phyloP scores from a whole-genome alignment of 2,888 invertebrate species.

The Spatulosminthurus flaviceps region DNA sequence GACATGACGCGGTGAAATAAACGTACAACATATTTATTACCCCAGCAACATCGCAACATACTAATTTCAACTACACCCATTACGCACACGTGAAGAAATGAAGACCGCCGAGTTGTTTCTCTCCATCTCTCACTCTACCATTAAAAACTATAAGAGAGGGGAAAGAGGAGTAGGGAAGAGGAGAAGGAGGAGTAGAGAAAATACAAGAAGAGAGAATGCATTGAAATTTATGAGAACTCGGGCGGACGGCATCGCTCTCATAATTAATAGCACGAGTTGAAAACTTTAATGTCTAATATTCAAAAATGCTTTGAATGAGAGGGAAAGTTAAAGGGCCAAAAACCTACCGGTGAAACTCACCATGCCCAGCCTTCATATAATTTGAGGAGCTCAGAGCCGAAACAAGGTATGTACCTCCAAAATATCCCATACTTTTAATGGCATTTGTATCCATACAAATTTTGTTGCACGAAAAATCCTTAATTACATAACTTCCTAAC shows the following conservation, averaged over 20 bases:
- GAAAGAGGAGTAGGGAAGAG: neutral
- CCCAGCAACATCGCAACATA: conserved; percentile 5
- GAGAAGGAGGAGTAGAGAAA: neutral
- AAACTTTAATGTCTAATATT: conserved; percentile 33
- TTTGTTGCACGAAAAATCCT: no score
- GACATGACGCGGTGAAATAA: conserved; percentile 14
- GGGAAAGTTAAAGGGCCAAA: conserved; percentile 11
- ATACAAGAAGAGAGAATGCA: neutral
- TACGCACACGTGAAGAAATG: conserved; percentile 18
- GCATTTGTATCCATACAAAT: no score
- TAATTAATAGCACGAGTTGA: conserved; percentile 34
- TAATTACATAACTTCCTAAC: no score
- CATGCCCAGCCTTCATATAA: no score
- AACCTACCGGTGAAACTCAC: conserved; percentile 2
- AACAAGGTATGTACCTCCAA: no score
- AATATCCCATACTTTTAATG: no score
- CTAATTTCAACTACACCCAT: conserved; percentile 18
- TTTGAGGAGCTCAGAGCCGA: no score
- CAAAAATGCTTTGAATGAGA: conserved; percentile 3
- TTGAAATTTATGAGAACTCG: conserved; percentile 24
- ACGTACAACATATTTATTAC: neutral
- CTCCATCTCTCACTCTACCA: neutral
- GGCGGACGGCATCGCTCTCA: conserved; percentile 23
- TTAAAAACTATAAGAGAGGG: neutral
- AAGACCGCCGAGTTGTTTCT: neutral